Percentiles rank a stretch among this genome's conserved stretches.
Evolutionary conservation across 2,797 vertebrate species (phyloP).

Genomic region (Tinamus major): DNA sequence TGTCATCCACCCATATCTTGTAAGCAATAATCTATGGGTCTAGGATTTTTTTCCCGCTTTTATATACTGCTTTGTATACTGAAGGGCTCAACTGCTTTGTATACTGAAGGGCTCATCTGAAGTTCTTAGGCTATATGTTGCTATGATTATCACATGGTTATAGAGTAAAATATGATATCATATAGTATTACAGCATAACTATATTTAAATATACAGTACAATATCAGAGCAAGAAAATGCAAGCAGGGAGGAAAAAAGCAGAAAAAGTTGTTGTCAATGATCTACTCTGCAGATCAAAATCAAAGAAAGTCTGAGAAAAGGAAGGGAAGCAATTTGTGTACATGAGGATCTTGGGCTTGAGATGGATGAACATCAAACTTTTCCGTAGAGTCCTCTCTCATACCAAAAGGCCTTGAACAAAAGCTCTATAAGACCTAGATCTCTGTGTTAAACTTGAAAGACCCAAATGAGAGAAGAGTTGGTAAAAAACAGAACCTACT

Average conservation of each 20-base stretch:
- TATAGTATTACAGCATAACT: not conserved
- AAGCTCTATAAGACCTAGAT: not conserved
- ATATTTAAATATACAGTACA: not conserved
- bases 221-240: not conserved
- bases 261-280: not conserved
- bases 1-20: not conserved
- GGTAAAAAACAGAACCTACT: not conserved
- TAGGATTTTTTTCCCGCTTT: not conserved
- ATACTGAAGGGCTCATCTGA: not conserved
- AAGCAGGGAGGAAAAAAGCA: not conserved
- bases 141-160: not conserved
- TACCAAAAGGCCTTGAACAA: not conserved
- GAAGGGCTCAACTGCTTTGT: not conserved
- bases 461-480: not conserved
- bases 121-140: not conserved
- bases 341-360: not conserved
- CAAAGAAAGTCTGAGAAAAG: not conserved
- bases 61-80: not conserved
- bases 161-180: not conserved
- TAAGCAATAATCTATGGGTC: not conserved
- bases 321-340: not conserved
- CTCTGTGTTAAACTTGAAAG: not conserved
- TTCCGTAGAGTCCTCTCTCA: not conserved
- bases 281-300: not conserved
- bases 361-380: not conserved